Percentiles rank a stretch among this genome's conserved stretches.
These are phyloP conservation scores for Siniperca knerii DNA, from an alignment of 2,113 vertebrate species.

Conservation along the genomic window DNA sequence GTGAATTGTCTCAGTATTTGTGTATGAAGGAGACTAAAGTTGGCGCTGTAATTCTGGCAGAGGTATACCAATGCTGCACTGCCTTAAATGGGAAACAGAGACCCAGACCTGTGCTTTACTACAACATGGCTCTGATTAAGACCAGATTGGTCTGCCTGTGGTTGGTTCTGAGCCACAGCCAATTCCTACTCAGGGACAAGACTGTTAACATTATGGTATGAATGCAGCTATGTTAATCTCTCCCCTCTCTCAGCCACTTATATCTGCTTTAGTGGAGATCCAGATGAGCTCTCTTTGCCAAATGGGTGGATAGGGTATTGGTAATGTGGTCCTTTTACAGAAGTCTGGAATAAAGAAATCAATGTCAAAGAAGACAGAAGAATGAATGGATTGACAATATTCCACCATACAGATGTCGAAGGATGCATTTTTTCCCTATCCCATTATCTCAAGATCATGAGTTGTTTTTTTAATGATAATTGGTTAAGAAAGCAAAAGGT, in stretches of 20 bases:
- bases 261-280: constrained; percentile 19
- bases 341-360: not conserved
- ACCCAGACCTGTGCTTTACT: constrained; percentile 78
- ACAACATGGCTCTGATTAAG: constrained; percentile 84
- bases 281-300: not conserved
- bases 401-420: not conserved
- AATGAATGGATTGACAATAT: not conserved
- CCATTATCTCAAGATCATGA: not conserved
- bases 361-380: not conserved
- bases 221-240: constrained; percentile 53
- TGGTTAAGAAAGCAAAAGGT: not conserved
- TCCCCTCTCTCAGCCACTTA: constrained; percentile 15
- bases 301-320: constrained; percentile 2
- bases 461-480: not conserved
- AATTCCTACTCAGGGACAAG: constrained; percentile 69
- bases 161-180: constrained; percentile 72
- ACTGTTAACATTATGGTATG: constrained; percentile 66
- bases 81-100: constrained; percentile 86
- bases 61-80: constrained; percentile 72
- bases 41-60: constrained; percentile 76
- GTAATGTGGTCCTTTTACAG: constrained; percentile 17
- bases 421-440: not conserved
- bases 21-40: constrained; percentile 69
- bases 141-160: constrained; percentile 78
- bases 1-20: constrained; percentile 69